A percentile compares a stretch with the other conserved stretches of the same genome.
Conservation (phyloP, 2,113 vertebrate genomes). For the Gulo gulo region DNA sequence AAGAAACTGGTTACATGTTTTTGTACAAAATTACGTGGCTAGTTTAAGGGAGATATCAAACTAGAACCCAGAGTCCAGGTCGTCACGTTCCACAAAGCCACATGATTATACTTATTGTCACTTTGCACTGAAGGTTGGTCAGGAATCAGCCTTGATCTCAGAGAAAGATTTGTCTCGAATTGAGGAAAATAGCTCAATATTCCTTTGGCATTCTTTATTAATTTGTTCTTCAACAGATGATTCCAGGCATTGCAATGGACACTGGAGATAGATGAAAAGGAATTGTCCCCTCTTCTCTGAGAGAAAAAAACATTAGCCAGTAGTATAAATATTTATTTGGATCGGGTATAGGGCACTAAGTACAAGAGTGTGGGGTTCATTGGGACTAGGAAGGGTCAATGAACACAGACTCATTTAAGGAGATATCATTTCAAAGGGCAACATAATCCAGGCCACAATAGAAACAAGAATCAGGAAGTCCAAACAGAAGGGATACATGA, state of each 20-base stretch:
- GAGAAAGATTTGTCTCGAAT: neutral
- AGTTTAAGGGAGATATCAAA: neutral
- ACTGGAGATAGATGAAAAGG: neutral
- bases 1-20: neutral
- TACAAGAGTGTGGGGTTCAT: fast-evolving
- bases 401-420: neutral
- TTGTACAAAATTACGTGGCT: neutral
- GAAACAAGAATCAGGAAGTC: neutral
- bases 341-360: neutral
- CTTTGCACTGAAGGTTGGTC: neutral
- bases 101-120: neutral
- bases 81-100: neutral
- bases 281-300: neutral
- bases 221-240: neutral
- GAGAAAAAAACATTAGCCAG: neutral
- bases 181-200: neutral
- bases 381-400: neutral
- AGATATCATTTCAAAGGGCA: neutral
- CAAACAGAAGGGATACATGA: neutral
- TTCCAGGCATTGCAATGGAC: neutral
- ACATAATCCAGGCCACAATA: neutral
- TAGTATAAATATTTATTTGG: neutral
- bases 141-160: neutral
- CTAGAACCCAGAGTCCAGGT: neutral
- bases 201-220: neutral